Evolutionary conservation across 2,888 invertebrate species (phyloP), one percentile per base, ranked within the genome.

Genomic region (Drosophila limbata): DNA sequence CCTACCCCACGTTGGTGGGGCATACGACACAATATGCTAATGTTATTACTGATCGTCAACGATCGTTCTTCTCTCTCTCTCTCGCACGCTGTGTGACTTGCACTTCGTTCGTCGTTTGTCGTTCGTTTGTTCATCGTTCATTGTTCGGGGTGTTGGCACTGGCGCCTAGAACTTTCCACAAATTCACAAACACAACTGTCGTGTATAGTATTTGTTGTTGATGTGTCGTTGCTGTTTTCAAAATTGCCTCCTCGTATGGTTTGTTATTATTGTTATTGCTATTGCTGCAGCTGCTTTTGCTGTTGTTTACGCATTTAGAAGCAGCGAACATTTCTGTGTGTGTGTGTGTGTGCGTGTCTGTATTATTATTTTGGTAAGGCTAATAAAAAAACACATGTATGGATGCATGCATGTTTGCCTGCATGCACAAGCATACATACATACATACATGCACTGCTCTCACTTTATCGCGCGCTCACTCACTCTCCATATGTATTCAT

Each of bases 311-410:
- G 78, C 80, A 81, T 81, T 87, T 77, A 72, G 74, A 73, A 71
- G 65, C 56, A 59, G 40, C 11, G 50, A 21, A 52, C 19, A 17
- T 39, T 11, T 37, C 11, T 19, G 50, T 25, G 31, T 33, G 40
- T 5, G 5, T 25, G 25, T 25, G 25, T 6, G 21, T 50, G 40
- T 60, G 21, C 37, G 28, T 25, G 52, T 50, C 21, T 28, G 19
- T 33, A 35, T 88, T 88, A 79, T 86, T 88, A 85, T 88, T 90
- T 90, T 89, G 84, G 84, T 85, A 84, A 83, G 69, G 79, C 86
- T 89, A 84, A 90, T 89, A 90, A 88, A 81, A 80, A 80, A 45
- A 56, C 55, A 55, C 44, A 56, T 56, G 42, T 45, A 53, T 42
- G 28, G 42, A 42, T 33, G 19, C 42, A 42, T 28, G 42, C 33